Conservation (phyloP, 2,113 vertebrate genomes). For the Misgurnus anguillicaudatus region DNA sequence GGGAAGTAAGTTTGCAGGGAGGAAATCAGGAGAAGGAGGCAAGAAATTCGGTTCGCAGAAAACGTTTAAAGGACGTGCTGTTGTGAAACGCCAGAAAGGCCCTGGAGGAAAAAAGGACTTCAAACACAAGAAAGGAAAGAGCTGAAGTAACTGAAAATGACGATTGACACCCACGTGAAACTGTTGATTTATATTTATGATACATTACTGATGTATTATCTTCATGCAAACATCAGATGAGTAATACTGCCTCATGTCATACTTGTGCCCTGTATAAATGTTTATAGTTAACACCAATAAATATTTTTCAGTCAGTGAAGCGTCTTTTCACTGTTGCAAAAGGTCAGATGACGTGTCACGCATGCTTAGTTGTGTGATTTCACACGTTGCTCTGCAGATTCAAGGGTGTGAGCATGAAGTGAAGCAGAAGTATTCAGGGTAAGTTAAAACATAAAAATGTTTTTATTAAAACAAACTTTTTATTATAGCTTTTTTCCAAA, state of each 20-base stretch:
- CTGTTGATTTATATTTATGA: background rate
- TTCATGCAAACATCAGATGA: background rate
- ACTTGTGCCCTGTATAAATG: constrained; percentile 36
- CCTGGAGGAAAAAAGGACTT: constrained; percentile 62
- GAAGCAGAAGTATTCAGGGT: background rate
- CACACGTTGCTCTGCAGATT: background rate
- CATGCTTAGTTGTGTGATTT: background rate
- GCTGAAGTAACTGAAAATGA: constrained; percentile 50
- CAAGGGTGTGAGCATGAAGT: background rate
- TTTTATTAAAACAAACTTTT: no score
- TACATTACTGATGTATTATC: background rate
- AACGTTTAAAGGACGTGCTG: constrained; percentile 49
- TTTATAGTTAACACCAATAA: constrained; percentile 32
- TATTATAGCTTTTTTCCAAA: no score
- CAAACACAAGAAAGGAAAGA: constrained; percentile 68
- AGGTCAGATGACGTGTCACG: background rate
- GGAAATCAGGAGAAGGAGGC: constrained; percentile 17
- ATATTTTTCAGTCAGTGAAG: background rate
- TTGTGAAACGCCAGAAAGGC: constrained; percentile 57
- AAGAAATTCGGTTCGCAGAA: constrained; percentile 64
- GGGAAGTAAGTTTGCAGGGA: constrained; percentile 28
- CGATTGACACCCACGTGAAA: constrained; percentile 42
- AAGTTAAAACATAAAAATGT: background rate
- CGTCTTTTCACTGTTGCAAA: background rate
- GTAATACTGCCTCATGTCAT: background rate